Evolutionary conservation across 2,888 invertebrate species (phyloP), one percentile per base, ranked within the genome.

Genomic region (Oxycera nigricornis): DNA sequence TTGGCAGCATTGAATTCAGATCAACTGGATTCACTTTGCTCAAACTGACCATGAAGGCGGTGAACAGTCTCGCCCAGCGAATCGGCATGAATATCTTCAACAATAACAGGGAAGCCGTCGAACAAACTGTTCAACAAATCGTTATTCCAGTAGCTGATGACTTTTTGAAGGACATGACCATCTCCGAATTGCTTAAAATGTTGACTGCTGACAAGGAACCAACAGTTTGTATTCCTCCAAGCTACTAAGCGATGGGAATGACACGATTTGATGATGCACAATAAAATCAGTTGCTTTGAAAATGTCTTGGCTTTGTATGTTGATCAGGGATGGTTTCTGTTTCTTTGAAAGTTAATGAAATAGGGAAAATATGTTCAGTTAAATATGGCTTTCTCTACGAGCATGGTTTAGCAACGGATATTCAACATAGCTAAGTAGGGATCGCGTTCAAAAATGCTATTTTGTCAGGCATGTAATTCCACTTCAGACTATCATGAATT

Each of bases 201-300:
- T 59, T 72, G 57, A 72, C 72, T 59, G 59, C 22, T 30, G 55
- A 26, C 39, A 72, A 72, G 41, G 72, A 72, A 59, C 57, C 57
- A 39, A 6, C 26, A 26, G 57, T 24, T 2, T 70, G 70, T 22
- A 70, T 70, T 55, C 70, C 70, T 22, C 70, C 52, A 67, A n/a
- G 17, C 17, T 9, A 9, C 22, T 59, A 59, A 28, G 30, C 9
- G 50, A 50, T 0, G 39, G 14, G 14, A 14, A 7, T 39, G 39
- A 39, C 14, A 14, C 14, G 7, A 9, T 39, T 39, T 9, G 14
- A 39, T 39, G 39, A 39, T 39, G 39, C 39, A 39, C 14, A 39
- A 39, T 39, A 39, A 39, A 39, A n/a, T n/a, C n/a, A n/a, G n/a
- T n/a, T n/a, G n/a, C n/a, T n/a, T n/a, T n/a, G n/a, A n/a, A n/a